Evolutionary conservation across 1,140 invertebrate genomes (phyloP), one percentile per base, ranked within the genome.

Genomic region (Zaprionus gabonicus): DNA sequence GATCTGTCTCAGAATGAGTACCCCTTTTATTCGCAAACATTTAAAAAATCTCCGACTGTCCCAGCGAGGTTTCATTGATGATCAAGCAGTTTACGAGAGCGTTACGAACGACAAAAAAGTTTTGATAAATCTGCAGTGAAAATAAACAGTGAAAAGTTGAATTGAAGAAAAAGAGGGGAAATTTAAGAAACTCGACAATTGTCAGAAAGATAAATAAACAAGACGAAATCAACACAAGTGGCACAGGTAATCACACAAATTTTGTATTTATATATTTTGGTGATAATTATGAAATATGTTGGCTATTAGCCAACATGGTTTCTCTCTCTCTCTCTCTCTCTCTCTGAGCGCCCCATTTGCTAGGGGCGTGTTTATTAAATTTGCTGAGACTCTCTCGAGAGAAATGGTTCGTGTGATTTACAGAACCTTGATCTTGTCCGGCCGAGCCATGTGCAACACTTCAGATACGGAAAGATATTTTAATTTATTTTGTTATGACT

Each of bases 341-440:
- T 34, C 31, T n/a, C 23, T 76, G 17, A 31, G 53, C n/a, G 65
- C 23, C 46, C 46, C 20, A 51, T 25, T 51, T 12, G 20, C 20
- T 23, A 51, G 46, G 41, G 41, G 46, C 46, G 46, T 51, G 46
- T 25, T 20, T 25, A 23, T 23, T 60, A 62, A 59, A 65, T 59
- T 59, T 44, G 46, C 28, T 36, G 25, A 15, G 38, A 17, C 23
- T 38, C 12, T 31, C 28, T 17, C 9, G 20, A 55, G 55, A 63
- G 36, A 84, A 70, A 75, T 64, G 67, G 65, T 66, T 74, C 55
- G 65, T 82, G 56, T 75, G 49, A 65, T 74, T 20, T 41, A 67
- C 15, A 57, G 58, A 88, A 88, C 84, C 84, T 87, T 87, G 84
- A 87, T 87, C 84, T 87, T 87, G 81, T 81, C 69, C 73, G 80